phyloP scores from a whole-genome alignment of 2,888 invertebrate genomes.

The Megamerina dolium region DNA sequence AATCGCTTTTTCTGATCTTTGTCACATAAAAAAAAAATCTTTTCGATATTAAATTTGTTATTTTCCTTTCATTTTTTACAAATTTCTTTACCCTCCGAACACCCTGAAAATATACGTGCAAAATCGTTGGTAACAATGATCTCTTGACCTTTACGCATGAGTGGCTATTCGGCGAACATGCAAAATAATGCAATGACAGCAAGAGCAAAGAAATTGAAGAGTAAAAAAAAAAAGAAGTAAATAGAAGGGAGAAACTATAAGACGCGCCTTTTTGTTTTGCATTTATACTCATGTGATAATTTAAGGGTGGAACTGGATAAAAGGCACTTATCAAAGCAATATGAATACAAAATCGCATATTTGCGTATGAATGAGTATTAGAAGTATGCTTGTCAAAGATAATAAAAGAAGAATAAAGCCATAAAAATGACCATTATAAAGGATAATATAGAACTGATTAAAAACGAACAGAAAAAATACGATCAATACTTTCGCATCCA shows the following conservation, averaged over 20 bases:
- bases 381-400: neutral
- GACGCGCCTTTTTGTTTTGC: slow-evolving; percentile 24
- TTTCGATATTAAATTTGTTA: too few relatives aligned
- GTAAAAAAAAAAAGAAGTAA: slow-evolving; percentile 6
- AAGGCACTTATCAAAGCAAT: slow-evolving; percentile 1
- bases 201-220: slow-evolving; percentile 12
- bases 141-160: slow-evolving; percentile 39
- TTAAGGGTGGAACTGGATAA: neutral
- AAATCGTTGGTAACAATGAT: slow-evolving; percentile 25
- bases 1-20: too few relatives aligned
- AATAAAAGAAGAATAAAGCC: neutral
- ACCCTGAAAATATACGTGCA: too few relatives aligned
- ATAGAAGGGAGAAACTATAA: slow-evolving; percentile 39
- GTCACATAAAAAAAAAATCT: too few relatives aligned
- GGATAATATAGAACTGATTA: too few relatives aligned
- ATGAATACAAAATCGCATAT: neutral
- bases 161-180: slow-evolving; percentile 21
- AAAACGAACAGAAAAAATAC: too few relatives aligned
- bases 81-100: too few relatives aligned
- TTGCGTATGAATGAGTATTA: too few relatives aligned
- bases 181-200: neutral
- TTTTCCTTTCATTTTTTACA: too few relatives aligned
- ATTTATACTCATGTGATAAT: neutral
- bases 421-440: slow-evolving; percentile 1
- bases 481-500: neutral